Percentiles rank a stretch among this genome's conserved stretches.
These are phyloP conservation scores for Rhea pennata DNA, from an alignment of 2,113 vertebrate species.

Conservation along the genomic window DNA sequence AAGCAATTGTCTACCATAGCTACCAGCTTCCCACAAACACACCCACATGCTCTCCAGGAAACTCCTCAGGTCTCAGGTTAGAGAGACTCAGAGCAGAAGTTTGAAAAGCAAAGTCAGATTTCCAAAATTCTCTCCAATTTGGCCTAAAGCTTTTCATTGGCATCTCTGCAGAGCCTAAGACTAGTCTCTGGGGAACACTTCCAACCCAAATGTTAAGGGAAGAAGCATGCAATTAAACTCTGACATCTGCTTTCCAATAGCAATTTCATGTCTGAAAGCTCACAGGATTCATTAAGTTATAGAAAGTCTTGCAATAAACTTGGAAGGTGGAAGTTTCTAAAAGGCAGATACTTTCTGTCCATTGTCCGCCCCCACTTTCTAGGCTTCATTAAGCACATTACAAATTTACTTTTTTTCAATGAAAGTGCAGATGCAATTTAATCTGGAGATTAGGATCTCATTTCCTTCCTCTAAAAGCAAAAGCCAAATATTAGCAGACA, in stretches of 20 bases:
- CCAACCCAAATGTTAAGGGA: background rate
- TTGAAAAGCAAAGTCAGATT: background rate
- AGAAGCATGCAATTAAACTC: background rate
- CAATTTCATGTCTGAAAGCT: background rate
- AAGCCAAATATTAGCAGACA: constrained; percentile 11
- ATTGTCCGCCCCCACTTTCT: background rate
- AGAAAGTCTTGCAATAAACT: background rate
- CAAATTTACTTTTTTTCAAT: background rate
- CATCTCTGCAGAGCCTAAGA: background rate
- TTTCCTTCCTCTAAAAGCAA: constrained; percentile 23
- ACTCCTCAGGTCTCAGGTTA: background rate
- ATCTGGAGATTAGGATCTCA: background rate
- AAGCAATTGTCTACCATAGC: background rate
- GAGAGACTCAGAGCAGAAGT: background rate
- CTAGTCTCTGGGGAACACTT: accelerated
- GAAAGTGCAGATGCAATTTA: background rate
- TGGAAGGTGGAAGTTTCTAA: background rate
- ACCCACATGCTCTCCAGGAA: background rate
- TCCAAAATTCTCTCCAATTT: background rate
- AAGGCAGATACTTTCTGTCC: background rate
- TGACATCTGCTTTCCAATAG: background rate
- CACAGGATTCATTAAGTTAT: background rate
- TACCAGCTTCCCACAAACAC: background rate
- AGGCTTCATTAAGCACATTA: background rate
- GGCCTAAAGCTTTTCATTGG: background rate